These are phyloP conservation scores for Argya squamiceps DNA, from an alignment of 2,797 vertebrate species.

Conservation along the genomic window DNA sequence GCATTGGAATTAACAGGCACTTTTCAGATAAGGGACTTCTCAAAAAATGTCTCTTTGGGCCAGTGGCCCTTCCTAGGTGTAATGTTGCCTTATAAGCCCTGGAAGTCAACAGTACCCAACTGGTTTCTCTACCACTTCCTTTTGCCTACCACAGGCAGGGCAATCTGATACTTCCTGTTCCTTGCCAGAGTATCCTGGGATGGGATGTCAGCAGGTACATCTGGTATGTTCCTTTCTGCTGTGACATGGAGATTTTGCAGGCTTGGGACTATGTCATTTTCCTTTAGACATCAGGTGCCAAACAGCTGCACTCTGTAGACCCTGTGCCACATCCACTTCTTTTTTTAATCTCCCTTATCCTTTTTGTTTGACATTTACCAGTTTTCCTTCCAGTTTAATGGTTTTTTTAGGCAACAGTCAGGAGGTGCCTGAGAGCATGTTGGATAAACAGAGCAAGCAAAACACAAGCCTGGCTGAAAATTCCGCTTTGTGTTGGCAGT, in stretches of 20 bases:
- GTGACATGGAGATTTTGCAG: not conserved
- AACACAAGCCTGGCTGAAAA: not conserved
- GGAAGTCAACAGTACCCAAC: not conserved
- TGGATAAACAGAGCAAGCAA: not conserved
- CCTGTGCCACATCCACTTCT: not conserved
- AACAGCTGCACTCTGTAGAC: not conserved
- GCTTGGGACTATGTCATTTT: not conserved
- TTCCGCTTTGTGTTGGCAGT: not conserved
- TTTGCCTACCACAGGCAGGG: not conserved
- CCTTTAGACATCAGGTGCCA: not conserved
- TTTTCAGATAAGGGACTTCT: not conserved
- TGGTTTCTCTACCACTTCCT: not conserved
- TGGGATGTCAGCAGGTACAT: fast-evolving
- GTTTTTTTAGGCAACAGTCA: not conserved
- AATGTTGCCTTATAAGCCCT: not conserved
- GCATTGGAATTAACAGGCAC: not conserved
- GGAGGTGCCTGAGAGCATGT: not conserved
- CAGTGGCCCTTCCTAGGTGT: not conserved
- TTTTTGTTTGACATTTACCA: not conserved
- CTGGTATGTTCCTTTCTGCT: fast-evolving
- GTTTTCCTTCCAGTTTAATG: not conserved
- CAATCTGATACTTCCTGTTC: not conserved
- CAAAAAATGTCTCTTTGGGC: fast-evolving
- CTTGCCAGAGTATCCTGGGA: not conserved
- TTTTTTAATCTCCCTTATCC: not conserved